These are phyloP conservation scores for Porites australiensis DNA, from an alignment of 64 coral and sea anemone species.

Conservation along the genomic window DNA sequence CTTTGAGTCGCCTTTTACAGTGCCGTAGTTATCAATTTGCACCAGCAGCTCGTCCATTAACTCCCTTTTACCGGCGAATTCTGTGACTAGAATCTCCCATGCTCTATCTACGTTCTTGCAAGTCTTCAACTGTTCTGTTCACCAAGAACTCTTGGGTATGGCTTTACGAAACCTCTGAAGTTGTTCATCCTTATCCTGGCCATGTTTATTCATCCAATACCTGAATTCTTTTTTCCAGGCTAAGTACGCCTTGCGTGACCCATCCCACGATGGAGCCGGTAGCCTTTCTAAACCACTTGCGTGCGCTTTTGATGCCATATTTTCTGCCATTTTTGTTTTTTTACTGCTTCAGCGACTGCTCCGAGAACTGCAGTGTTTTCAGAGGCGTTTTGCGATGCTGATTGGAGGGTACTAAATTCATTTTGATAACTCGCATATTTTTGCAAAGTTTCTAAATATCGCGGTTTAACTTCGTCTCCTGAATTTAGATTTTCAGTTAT, in stretches of 20 bases:
- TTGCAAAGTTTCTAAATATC: constrained; percentile 63
- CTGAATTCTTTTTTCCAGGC: constrained; percentile 73
- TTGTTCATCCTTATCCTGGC: constrained; percentile 47
- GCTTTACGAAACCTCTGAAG: constrained; percentile 37
- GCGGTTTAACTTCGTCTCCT: constrained; percentile 53
- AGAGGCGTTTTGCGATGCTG: constrained; percentile 41
- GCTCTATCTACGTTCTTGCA: not conserved
- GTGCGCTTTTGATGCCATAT: constrained; percentile 58
- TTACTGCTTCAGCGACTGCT: constrained; percentile 59
- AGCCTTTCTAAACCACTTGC: constrained; percentile 54
- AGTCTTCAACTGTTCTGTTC: constrained; percentile 29
- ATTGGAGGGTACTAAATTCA: constrained; percentile 33
- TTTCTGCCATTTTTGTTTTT: constrained; percentile 79
- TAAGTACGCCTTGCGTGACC: constrained; percentile 24
- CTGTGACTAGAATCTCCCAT: constrained; percentile 59
- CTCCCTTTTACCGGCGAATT: constrained; percentile 55
- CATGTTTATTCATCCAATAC: constrained; percentile 49
- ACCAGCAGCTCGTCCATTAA: constrained; percentile 61
- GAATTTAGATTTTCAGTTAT: constrained; percentile 50
- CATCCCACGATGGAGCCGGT: constrained; percentile 68
- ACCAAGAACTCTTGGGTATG: constrained; percentile 41
- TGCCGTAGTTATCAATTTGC: not conserved
- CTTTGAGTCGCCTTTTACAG: constrained; percentile 30
- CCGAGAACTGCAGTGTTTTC: constrained; percentile 39
- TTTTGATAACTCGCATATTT: constrained; percentile 76